phyloP scores from a whole-genome alignment of 92 coral and sea anemone species.

The Pocillopora grandis region DNA sequence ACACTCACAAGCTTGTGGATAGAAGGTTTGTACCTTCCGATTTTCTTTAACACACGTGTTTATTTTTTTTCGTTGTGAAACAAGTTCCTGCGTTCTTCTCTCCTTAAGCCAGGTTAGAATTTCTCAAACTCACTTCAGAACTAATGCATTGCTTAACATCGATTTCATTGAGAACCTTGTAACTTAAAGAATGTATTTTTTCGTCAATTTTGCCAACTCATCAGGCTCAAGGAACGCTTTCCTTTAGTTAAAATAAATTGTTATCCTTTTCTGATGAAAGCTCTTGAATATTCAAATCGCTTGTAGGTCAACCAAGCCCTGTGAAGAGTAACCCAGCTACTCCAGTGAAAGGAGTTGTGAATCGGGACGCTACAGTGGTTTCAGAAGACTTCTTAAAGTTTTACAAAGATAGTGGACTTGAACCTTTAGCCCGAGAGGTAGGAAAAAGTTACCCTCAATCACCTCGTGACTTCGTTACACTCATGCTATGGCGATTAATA shows the following conservation, averaged over 20 bases:
- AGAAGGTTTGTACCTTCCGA: conserved; percentile 68
- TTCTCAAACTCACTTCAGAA: background rate
- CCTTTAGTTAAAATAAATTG: conserved; percentile 4
- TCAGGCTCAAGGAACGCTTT: conserved; percentile 1
- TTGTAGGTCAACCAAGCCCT: conserved; percentile 90
- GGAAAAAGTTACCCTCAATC: background rate
- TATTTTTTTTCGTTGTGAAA: conserved; percentile 4
- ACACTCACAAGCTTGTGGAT: conserved; percentile 92
- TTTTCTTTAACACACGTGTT: conserved; percentile 59
- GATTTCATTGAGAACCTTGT: background rate
- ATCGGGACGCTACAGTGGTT: conserved; percentile 66
- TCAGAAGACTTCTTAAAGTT: conserved; percentile 71
- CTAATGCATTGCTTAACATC: background rate
- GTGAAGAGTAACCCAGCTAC: conserved; percentile 75
- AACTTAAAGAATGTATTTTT: background rate
- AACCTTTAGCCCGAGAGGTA: conserved; percentile 81
- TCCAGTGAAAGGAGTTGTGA: conserved; percentile 72
- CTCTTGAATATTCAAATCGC: conserved; percentile 80
- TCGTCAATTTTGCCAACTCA: background rate
- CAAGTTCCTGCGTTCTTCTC: conserved; percentile 18
- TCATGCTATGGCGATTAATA: background rate
- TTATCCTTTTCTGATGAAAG: conserved; percentile 59
- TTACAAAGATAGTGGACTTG: conserved; percentile 74
- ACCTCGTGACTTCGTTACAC: background rate
- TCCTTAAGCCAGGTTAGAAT: background rate